These are phyloP conservation scores for Ifrita kowaldi DNA, from an alignment of 2,113 vertebrate genomes.

Conservation along the genomic window DNA sequence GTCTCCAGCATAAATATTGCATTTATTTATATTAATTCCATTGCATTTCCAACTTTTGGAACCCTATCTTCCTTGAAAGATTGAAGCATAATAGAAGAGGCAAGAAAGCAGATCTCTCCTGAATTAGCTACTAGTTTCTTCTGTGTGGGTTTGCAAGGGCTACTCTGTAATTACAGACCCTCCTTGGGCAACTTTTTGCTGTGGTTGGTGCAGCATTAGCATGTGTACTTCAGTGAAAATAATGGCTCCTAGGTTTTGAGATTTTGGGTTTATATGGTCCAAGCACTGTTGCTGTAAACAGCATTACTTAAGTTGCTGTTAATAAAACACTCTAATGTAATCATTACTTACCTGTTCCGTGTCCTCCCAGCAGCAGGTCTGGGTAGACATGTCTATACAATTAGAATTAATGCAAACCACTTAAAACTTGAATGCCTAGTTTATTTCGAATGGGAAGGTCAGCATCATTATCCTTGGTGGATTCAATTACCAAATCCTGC, in stretches of 20 bases:
- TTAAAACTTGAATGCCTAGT: conserved; percentile 59
- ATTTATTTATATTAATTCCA: neutral
- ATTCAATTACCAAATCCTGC: conserved; percentile 62
- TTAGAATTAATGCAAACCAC: conserved; percentile 59
- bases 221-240: neutral
- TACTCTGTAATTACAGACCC: neutral
- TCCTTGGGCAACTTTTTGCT: neutral
- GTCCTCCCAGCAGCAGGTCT: neutral
- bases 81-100: neutral
- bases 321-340: conserved; percentile 2
- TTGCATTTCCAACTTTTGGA: neutral
- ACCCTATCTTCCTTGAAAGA: neutral
- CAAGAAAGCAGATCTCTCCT: neutral
- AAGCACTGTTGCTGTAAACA: conserved; percentile 6
- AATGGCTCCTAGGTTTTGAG: neutral
- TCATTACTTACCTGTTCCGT: conserved; percentile 26
- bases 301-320: neutral
- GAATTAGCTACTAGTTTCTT: neutral
- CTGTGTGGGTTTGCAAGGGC: neutral
- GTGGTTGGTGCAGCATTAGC: neutral
- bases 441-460: conserved; percentile 67
- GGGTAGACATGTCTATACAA: neutral
- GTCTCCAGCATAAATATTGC: neutral
- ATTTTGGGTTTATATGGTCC: neutral
- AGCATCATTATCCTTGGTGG: conserved; percentile 64